phyloP scores from a whole-genome alignment of 35 echinoderm and acorn worm species.

The Nesometra sesokonis region DNA sequence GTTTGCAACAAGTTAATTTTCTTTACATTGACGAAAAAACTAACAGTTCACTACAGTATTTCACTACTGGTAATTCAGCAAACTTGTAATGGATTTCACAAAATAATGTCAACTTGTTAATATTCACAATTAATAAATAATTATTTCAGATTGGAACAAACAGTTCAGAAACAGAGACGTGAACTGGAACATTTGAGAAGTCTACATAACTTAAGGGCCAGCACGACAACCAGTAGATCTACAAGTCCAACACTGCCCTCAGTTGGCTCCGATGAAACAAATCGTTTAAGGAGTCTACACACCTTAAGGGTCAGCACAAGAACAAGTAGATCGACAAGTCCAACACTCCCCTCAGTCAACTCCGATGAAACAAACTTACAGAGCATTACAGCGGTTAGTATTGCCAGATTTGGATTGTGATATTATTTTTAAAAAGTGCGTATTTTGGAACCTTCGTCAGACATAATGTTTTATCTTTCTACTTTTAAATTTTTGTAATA shows the following conservation, averaged over 20 bases:
- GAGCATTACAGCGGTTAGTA: background rate
- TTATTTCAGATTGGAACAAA: background rate
- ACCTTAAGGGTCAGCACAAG: background rate
- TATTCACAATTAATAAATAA: too few relatives aligned
- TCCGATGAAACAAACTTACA: background rate
- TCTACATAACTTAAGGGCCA: background rate
- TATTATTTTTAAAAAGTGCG: too few relatives aligned
- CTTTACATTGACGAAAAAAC: too few relatives aligned
- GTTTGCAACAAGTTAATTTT: too few relatives aligned
- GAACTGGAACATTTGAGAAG: background rate
- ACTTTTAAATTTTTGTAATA: too few relatives aligned
- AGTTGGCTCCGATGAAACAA: background rate
- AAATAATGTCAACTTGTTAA: too few relatives aligned
- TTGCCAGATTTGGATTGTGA: background rate
- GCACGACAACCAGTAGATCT: background rate
- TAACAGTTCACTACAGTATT: too few relatives aligned
- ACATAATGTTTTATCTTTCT: too few relatives aligned
- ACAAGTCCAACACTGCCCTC: background rate
- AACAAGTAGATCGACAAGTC: background rate
- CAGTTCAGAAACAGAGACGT: background rate
- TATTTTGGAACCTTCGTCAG: too few relatives aligned
- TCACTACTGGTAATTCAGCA: too few relatives aligned
- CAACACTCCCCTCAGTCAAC: background rate
- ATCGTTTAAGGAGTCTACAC: background rate
- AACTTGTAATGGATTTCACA: too few relatives aligned